Evolutionary conservation across 2,113 vertebrate species (phyloP).

Genomic region (Dicerorhinus sumatrensis): DNA sequence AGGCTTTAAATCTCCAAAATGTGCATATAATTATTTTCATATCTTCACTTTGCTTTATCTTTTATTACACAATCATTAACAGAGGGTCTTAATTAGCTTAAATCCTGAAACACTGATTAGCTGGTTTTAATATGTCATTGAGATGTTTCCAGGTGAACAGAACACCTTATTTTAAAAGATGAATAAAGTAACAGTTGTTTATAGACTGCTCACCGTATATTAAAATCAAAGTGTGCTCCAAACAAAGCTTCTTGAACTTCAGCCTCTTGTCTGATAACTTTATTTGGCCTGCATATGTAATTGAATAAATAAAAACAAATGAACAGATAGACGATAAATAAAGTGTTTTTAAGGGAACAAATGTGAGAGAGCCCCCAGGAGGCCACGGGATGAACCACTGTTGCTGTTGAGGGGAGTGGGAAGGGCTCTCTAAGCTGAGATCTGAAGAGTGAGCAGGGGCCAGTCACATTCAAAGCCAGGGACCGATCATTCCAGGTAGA

Average conservation of each 20-base stretch:
- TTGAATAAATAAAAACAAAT: background rate
- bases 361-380: background rate
- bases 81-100: background rate
- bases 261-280: background rate
- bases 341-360: background rate
- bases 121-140: background rate
- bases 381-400: background rate
- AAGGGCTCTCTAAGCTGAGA: background rate
- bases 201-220: background rate
- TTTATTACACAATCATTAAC: background rate
- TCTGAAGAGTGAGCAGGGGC: background rate
- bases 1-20: background rate
- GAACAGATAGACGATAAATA: background rate
- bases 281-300: background rate
- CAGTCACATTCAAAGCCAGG: background rate
- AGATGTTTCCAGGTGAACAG: background rate
- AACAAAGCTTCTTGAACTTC: background rate
- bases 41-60: background rate
- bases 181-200: background rate
- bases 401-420: too few relatives aligned
- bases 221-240: background rate
- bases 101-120: background rate
- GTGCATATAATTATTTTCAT: background rate
- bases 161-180: conserved; percentile 26
- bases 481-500: background rate